Evolutionary conservation across 2,888 invertebrate species (phyloP).

Genomic region (Lasioglossum zephyrum): DNA sequence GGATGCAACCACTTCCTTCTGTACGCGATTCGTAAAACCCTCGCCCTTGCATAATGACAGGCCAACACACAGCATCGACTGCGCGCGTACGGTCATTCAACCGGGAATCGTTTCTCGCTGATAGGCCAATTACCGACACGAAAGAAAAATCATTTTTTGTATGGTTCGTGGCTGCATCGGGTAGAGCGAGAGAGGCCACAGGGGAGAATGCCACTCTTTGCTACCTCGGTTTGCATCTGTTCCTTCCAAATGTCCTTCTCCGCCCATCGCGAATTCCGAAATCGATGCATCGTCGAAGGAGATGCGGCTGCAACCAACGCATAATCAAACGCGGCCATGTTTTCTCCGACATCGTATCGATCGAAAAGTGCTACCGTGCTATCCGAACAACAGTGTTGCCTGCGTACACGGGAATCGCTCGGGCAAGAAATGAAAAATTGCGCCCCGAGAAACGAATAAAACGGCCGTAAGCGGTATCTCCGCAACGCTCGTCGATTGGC

Average conservation of each 20-base stretch:
- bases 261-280: constrained; percentile 2
- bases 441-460: neutral
- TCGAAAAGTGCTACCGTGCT: constrained; percentile 48
- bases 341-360: constrained; percentile 62
- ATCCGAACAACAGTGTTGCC: constrained; percentile 30
- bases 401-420: constrained; percentile 42
- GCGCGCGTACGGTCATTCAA: constrained; percentile 34
- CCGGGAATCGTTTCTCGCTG: constrained; percentile 22
- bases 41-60: constrained; percentile 69
- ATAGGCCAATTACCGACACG: constrained; percentile 31
- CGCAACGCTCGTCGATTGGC: constrained; percentile 13
- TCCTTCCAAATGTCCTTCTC: neutral
- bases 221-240: constrained; percentile 1
- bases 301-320: constrained; percentile 20
- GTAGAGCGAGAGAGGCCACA: neutral
- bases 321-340: constrained; percentile 59
- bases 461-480: neutral
- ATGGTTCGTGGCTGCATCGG: neutral
- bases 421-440: neutral
- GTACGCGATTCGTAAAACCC: constrained; percentile 58
- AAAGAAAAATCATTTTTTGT: constrained; percentile 26
- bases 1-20: constrained; percentile 63
- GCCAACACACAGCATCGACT: constrained; percentile 27
- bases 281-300: neutral
- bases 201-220: neutral